A percentile compares a stretch with the other conserved stretches of the same genome.
These are phyloP conservation scores for Celastrina argiolus DNA, from an alignment of 2,888 invertebrate genomes.

Conservation along the genomic window DNA sequence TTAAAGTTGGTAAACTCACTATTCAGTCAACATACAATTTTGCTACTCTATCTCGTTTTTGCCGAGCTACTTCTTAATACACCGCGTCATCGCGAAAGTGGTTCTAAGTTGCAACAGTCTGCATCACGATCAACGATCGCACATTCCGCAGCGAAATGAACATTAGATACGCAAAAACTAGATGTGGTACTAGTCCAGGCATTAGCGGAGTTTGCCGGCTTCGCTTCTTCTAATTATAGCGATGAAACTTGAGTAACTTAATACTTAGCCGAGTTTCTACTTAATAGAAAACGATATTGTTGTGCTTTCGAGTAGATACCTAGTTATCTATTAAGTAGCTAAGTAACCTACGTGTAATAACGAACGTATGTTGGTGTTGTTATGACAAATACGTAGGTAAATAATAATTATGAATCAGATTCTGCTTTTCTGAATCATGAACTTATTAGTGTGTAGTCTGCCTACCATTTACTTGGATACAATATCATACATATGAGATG, in stretches of 20 bases:
- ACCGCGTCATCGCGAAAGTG: slow-evolving; percentile 54
- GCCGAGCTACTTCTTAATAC: background rate
- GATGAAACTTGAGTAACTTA: slow-evolving; percentile 3
- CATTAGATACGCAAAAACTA: slow-evolving; percentile 58
- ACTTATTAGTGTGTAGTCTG: background rate
- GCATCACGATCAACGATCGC: slow-evolving; percentile 40
- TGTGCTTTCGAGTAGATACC: no score
- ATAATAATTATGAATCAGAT: background rate
- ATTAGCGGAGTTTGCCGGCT: slow-evolving; percentile 24
- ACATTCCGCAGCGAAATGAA: slow-evolving; percentile 58
- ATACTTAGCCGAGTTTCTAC: background rate
- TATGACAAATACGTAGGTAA: background rate
- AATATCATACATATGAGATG: no score
- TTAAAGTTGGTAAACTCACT: no score
- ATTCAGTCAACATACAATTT: background rate
- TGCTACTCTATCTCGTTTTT: background rate
- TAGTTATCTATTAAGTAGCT: no score
- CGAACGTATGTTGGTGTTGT: background rate
- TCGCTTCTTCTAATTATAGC: slow-evolving; percentile 7
- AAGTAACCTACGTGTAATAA: background rate
- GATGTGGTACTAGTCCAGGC: slow-evolving; percentile 35
- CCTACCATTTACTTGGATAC: no score
- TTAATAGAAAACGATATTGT: no score
- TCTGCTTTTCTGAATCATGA: background rate
- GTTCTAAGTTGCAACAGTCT: slow-evolving; percentile 48